Conservation (phyloP, 2,113 vertebrate genomes). For the Aythya baeri region DNA sequence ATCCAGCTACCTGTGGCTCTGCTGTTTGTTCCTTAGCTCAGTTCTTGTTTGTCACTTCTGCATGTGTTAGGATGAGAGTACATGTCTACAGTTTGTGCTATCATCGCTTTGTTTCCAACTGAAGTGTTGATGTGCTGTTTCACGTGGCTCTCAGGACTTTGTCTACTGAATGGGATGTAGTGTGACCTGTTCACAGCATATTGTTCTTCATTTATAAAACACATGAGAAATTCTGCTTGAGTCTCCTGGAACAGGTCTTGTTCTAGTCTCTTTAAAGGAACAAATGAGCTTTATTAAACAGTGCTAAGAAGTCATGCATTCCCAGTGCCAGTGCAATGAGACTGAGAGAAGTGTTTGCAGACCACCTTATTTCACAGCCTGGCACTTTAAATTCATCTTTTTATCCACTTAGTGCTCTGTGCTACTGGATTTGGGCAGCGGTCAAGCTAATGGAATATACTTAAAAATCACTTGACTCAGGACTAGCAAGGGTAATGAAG, state of each 20-base stretch:
- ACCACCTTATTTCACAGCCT: background rate
- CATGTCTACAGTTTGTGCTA: background rate
- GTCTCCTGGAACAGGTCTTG: background rate
- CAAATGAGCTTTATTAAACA: background rate
- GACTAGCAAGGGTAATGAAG: background rate
- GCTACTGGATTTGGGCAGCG: background rate
- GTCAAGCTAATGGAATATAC: background rate
- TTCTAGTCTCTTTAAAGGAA: slow-evolving; percentile 12
- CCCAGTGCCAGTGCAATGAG: background rate
- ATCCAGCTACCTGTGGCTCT: background rate
- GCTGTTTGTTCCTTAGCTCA: background rate
- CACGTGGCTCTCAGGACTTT: background rate
- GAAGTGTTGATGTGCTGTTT: background rate
- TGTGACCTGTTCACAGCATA: background rate
- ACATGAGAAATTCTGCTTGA: background rate
- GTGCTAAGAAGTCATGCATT: background rate
- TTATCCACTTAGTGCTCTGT: background rate
- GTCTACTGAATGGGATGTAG: background rate
- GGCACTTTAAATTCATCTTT: background rate
- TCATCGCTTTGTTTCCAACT: background rate
- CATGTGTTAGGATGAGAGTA: rapidly evolving
- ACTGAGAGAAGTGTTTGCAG: background rate
- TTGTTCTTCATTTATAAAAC: background rate
- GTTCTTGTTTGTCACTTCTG: background rate
- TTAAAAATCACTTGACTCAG: background rate